These are phyloP conservation scores for Acromyrmex echinatior DNA, from an alignment of 1,140 invertebrate genomes.

Conservation along the genomic window DNA sequence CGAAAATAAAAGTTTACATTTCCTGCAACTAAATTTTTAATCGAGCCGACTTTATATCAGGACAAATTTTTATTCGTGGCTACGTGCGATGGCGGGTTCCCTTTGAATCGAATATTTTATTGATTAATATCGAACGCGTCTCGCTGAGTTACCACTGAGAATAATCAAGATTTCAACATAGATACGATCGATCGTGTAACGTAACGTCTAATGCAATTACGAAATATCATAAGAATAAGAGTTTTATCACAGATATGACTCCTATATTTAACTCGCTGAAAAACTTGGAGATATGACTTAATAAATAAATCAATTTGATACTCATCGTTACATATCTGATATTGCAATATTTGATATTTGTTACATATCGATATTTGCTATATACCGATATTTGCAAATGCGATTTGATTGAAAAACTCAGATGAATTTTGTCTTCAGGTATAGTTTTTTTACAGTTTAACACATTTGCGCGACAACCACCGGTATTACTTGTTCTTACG, in stretches of 20 bases:
- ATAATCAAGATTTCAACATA: slow-evolving; percentile 47
- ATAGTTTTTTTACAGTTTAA: neutral
- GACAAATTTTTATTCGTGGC: slow-evolving; percentile 58
- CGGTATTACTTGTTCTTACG: neutral
- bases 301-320: slow-evolving; percentile 11
- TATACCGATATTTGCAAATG: neutral
- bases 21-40: slow-evolving; percentile 65
- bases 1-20: slow-evolving; percentile 65
- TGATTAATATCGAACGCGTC: slow-evolving; percentile 57
- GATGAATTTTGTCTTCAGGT: neutral
- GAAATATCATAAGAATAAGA: slow-evolving; percentile 58
- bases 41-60: slow-evolving; percentile 62
- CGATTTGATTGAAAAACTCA: neutral
- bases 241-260: slow-evolving; percentile 53
- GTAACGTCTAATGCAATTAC: slow-evolving; percentile 59
- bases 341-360: neutral
- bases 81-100: slow-evolving; percentile 6
- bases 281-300: neutral
- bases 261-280: neutral
- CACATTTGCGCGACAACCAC: neutral
- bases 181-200: slow-evolving; percentile 46
- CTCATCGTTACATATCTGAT: neutral
- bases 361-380: neutral
- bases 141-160: slow-evolving; percentile 36
- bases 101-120: slow-evolving; percentile 58